Base-by-base conservation (phyloP, 2,888 invertebrate genomes). In the Polydesmus complanatus region DNA sequence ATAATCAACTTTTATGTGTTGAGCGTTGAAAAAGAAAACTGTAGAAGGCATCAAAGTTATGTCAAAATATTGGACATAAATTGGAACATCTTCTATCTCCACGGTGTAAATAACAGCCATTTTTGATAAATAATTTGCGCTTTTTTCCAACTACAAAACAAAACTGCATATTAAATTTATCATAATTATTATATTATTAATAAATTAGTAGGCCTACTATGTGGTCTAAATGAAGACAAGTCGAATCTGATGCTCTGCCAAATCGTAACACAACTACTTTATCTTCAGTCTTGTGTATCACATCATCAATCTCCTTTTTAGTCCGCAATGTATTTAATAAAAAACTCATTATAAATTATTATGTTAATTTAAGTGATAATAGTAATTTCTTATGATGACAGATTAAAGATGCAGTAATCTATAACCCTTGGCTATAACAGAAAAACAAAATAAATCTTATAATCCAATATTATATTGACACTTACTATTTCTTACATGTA, bases 1-100 rank as follows among this genome's bases (percentile, higher is more conserved):
- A 71, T 73, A 74, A 64, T 74, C 73, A 2, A 74, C 72, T 69
- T 74, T 73, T 26, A 74, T 73, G 62, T 74, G 74, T 59, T 74
- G 73, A 47, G 69, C 72, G 69, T 74, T 74, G 67, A 74, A 74
- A 67, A 74, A 74, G 67, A 74, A 74, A 14, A 74, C 66, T 3
- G 73, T 74, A 3, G 74, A 69, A 52, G 74, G 74, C 21, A 73
- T 71, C 51, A 73, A 67, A 18, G 71, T 69, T 56, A 74, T 72
- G 63, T 74, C 74, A 67, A 74, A 74, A 65, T 74, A 74, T 55
- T 69, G 68, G 3, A 65, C 66, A 61, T 73, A 73, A 1, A 71
- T 67, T 3, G 71, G 72, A 11, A 73, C 69, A 26, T 58, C 62
- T 59, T 73, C 71, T 5, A 72, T 69, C 61, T 73, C 72, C 1